Conservation (phyloP, 2,113 vertebrate species). For the Odocoileus hemionus region DNA sequence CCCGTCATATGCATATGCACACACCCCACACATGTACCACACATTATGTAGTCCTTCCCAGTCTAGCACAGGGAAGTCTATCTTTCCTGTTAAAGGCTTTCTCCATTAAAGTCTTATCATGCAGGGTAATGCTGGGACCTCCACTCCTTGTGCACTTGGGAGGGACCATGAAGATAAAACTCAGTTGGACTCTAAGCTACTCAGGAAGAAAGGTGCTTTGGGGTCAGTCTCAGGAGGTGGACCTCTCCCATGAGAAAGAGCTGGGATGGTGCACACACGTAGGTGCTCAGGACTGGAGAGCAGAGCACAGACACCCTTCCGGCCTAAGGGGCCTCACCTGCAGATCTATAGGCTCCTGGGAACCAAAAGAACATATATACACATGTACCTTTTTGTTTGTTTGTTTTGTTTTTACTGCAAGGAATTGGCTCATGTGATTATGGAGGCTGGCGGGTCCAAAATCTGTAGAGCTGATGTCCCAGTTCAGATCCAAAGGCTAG, state of each 20-base stretch:
- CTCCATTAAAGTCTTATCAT: not conserved
- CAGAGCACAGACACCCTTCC: fast-evolving
- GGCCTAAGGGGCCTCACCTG: not conserved
- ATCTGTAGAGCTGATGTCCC: not conserved
- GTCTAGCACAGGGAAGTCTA: not conserved
- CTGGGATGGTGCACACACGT: fast-evolving
- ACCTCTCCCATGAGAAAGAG: not conserved
- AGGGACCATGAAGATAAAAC: not conserved
- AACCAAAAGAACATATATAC: not conserved
- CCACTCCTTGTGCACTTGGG: not conserved
- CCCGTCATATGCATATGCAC: not conserved
- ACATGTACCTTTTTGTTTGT: not conserved
- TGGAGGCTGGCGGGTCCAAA: not conserved
- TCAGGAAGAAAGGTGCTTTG: not conserved
- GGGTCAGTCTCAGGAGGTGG: not conserved
- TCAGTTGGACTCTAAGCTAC: not conserved
- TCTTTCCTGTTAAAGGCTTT: not conserved
- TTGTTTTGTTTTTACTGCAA: not conserved
- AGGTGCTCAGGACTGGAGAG: no score
- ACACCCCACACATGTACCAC: not conserved
- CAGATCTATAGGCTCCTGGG: not conserved
- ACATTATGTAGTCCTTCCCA: not conserved
- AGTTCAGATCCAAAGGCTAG: not conserved
- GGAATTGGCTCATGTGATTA: not conserved
- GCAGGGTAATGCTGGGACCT: not conserved